These are phyloP conservation scores for Aleadryas rufinucha DNA, from an alignment of 2,113 vertebrate genomes.

Conservation along the genomic window DNA sequence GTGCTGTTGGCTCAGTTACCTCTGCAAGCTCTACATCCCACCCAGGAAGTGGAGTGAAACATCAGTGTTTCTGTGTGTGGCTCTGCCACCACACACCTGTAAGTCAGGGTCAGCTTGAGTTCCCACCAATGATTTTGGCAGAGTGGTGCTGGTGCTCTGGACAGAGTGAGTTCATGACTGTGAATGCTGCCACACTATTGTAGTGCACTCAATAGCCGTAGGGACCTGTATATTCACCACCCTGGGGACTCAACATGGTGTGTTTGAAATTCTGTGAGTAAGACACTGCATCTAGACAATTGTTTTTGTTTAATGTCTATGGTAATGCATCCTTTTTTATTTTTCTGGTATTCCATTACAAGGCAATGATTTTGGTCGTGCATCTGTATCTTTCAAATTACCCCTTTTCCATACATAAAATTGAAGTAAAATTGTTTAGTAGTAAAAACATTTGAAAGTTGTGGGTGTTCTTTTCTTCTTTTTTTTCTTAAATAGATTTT, in stretches of 20 bases:
- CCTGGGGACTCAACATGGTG: not conserved
- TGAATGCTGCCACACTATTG: not conserved
- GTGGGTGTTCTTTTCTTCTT: accelerated
- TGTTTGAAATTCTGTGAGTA: not conserved
- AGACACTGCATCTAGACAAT: not conserved
- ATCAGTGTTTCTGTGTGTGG: not conserved
- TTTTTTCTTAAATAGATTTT: not conserved
- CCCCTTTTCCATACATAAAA: not conserved
- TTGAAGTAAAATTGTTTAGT: not conserved
- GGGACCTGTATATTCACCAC: not conserved
- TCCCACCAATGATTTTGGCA: not conserved
- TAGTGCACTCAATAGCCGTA: accelerated
- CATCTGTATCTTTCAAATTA: not conserved
- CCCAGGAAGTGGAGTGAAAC: accelerated
- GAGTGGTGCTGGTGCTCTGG: too few relatives aligned
- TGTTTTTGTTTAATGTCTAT: not conserved
- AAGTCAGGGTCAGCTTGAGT: not conserved
- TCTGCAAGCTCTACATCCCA: not conserved
- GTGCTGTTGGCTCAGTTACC: not conserved
- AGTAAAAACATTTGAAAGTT: not conserved
- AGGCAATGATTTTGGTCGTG: not conserved
- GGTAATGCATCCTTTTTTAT: not conserved
- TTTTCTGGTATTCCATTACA: not conserved
- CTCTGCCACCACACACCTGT: accelerated
- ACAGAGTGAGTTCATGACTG: not conserved